phyloP scores from a whole-genome alignment of 2,797 vertebrate genomes.

The Pangasius krempfi region DNA sequence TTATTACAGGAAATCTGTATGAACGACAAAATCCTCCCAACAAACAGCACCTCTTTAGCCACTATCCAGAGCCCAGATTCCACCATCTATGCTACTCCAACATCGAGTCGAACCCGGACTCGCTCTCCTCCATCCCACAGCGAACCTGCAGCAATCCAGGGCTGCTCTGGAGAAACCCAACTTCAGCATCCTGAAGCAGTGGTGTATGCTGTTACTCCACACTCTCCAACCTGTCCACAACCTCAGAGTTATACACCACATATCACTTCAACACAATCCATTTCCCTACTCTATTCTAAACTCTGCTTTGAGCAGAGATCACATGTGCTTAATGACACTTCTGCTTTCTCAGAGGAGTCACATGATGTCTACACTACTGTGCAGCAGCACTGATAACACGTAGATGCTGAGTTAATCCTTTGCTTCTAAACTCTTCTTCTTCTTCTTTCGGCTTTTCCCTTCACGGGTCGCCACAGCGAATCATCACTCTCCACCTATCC shows the following conservation, averaged over 20 bases:
- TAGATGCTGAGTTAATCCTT: background rate
- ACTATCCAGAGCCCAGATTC: background rate
- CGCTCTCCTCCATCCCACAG: background rate
- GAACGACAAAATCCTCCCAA: background rate
- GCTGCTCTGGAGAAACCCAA: background rate
- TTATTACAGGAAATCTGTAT: background rate
- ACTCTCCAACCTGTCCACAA: background rate
- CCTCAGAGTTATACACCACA: background rate
- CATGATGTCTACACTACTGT: background rate
- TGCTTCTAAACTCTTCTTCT: background rate
- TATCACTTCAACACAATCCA: background rate
- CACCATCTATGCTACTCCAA: background rate
- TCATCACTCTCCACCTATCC: too few species aligned
- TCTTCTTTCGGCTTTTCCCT: too few species aligned
- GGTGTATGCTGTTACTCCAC: background rate
- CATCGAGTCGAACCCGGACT: background rate
- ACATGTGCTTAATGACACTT: background rate
- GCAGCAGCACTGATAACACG: background rate
- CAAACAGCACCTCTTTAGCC: too few species aligned
- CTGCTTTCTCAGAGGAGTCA: background rate
- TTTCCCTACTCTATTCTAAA: background rate
- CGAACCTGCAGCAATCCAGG: background rate
- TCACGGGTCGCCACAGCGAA: too few species aligned
- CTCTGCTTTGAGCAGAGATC: background rate
- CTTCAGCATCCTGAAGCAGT: background rate